These are phyloP conservation scores for Podarcis muralis DNA, from an alignment of 2,113 vertebrate genomes.

Conservation along the genomic window DNA sequence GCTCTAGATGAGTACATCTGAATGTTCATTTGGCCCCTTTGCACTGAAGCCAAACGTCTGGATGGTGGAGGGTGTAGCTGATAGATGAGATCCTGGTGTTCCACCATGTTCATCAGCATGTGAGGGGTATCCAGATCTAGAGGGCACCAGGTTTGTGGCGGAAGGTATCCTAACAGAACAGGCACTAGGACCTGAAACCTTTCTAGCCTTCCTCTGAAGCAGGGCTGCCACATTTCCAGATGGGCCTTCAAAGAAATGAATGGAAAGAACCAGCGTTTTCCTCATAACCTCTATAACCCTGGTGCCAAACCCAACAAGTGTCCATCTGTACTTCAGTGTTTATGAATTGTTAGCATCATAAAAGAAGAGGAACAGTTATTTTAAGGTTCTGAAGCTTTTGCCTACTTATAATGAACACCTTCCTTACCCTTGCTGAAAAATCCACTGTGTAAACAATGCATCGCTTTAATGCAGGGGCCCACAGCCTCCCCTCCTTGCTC, in stretches of 20 bases:
- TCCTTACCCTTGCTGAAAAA: not conserved
- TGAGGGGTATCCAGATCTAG: not conserved
- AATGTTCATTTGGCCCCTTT: not conserved
- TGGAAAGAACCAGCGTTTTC: not conserved
- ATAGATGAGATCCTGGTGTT: not conserved
- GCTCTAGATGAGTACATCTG: not conserved
- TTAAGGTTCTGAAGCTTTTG: not conserved
- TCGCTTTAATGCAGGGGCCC: not conserved
- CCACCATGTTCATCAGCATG: not conserved
- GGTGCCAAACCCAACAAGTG: not conserved
- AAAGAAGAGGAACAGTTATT: not conserved
- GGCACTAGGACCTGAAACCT: not conserved
- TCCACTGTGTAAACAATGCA: not conserved
- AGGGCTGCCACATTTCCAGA: not conserved
- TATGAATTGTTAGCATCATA: not conserved
- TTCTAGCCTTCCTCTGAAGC: not conserved
- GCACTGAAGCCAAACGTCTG: not conserved
- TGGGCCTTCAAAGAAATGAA: not conserved
- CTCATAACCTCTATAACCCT: not conserved
- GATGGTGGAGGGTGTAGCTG: not conserved
- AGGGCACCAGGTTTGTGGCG: too few relatives aligned
- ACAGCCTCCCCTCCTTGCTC: not conserved
- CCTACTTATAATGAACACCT: not conserved
- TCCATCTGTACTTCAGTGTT: not conserved
- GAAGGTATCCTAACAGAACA: not conserved